Base-by-base conservation (phyloP, 2,797 vertebrate genomes). In the Heliangelus exortis region DNA sequence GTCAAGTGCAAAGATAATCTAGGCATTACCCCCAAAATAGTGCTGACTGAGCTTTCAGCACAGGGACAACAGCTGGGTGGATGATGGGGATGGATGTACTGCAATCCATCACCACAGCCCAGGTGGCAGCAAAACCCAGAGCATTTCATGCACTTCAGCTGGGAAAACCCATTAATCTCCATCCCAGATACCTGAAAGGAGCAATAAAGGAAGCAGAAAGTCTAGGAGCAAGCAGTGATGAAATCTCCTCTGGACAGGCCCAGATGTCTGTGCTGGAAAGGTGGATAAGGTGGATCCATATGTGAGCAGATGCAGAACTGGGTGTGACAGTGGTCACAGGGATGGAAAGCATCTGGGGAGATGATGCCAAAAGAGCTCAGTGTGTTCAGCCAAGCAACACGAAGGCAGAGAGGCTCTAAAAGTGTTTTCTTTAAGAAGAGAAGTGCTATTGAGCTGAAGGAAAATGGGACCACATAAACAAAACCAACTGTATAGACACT, bases 1-100 rank as follows among this genome's bases (percentile, higher is more conserved):
- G 67, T 87, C 76, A 65, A 48, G 76, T 85, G 51, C 54, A 72
- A 53, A 72, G 55, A 58, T 62, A 82, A 81, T 87, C 39, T 41
- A 65, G 69, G 20, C 79, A 82, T 83, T 65, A 79, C 61, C 89
- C 73, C 54, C 63, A 48, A 67, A 93, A 75, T 25, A 81, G 79
- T 39, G 45, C 63, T 71, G 82, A 21, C 29, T 80, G 72, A 29
- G n/a, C 28, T 71, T 89, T 67, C 66, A 34, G 62, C 5, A 22
- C 21, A 41, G 57, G 61, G 62, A 15, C 16, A 50, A 19, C 7
- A 39, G 69, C 21, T 53, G 51, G 48, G 55, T 5, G 51, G 15
- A 15, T 48, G 67, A n/a, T 76, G 47, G 22, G 13, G 53, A 33
- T 51, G 41, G 39, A 78, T 8, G 36, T 19, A 11, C 21, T 57